A percentile compares a stretch with the other conserved stretches of the same genome.
These are phyloP conservation scores for Melinaea menophilus DNA, from an alignment of 2,888 invertebrate species.

Conservation along the genomic window DNA sequence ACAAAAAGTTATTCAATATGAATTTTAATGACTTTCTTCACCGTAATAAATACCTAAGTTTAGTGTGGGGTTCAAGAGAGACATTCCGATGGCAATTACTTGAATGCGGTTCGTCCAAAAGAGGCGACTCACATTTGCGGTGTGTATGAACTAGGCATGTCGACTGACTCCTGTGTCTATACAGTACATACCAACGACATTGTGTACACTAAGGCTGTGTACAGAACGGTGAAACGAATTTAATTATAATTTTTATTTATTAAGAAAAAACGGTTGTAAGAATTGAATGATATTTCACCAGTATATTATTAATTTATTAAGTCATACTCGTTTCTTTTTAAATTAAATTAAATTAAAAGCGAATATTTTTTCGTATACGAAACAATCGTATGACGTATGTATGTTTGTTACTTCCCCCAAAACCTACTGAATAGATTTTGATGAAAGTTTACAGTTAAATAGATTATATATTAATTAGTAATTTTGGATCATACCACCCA, in stretches of 20 bases:
- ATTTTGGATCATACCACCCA: no score
- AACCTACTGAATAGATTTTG: no score
- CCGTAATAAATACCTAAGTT: constrained; percentile 29
- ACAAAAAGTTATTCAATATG: no score
- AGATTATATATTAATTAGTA: no score
- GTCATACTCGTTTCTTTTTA: no score
- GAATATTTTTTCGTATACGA: no score
- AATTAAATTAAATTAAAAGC: no score
- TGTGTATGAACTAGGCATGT: constrained; percentile 36
- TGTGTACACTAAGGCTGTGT: neutral
- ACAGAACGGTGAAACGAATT: neutral
- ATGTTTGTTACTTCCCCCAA: no score
- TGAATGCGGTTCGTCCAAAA: constrained; percentile 48
- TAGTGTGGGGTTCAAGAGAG: constrained; percentile 10
- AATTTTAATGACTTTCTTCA: no score
- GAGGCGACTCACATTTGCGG: constrained; percentile 43
- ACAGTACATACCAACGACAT: neutral
- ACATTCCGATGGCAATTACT: constrained; percentile 18
- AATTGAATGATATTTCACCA: neutral
- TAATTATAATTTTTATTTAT: neutral
- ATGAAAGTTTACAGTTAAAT: no score
- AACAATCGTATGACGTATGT: no score
- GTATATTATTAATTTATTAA: no score
- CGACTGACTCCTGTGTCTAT: constrained; percentile 15
- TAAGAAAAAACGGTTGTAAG: neutral